Conservation (phyloP, 2,888 invertebrate genomes). For the Hirtodrosophila duncani region DNA sequence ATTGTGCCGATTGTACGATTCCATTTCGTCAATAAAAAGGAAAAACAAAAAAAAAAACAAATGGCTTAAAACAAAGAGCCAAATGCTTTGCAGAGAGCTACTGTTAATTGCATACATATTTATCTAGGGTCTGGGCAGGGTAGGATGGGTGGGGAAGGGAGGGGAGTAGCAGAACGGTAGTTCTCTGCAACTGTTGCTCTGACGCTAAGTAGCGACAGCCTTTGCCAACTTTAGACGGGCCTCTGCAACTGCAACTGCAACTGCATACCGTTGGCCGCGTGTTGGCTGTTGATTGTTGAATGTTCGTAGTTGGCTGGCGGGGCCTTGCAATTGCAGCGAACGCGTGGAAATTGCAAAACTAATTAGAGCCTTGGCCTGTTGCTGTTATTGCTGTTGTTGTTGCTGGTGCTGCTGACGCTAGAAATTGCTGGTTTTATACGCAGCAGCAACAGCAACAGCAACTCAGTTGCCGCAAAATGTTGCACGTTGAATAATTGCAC, state of each 20-base stretch:
- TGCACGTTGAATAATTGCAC: constrained; percentile 73
- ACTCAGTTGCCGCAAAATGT: constrained; percentile 63
- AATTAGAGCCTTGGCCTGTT: constrained; percentile 50
- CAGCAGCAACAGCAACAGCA: constrained; percentile 20
- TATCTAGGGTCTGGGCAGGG: constrained; percentile 50
- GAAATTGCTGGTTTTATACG: constrained; percentile 69
- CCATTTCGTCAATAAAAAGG: constrained; percentile 37
- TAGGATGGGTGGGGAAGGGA: constrained; percentile 6
- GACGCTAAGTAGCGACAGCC: constrained; percentile 64
- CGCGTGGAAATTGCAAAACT: constrained; percentile 73
- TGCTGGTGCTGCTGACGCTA: constrained; percentile 34
- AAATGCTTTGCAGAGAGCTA: constrained; percentile 29
- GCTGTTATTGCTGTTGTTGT: not conserved
- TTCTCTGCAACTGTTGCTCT: constrained; percentile 60
- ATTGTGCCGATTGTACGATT: constrained; percentile 41
- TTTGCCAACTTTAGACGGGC: constrained; percentile 27
- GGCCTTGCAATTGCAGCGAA: constrained; percentile 41
- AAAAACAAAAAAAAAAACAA: constrained; percentile 23
- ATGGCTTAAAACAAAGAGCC: constrained; percentile 15
- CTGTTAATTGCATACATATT: constrained; percentile 74
- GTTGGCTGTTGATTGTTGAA: no score
- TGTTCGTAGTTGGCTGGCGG: not conserved
- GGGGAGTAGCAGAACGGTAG: constrained; percentile 9
- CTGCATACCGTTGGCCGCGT: no score
- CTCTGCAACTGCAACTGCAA: constrained; percentile 11